Percentiles rank a stretch among this genome's conserved stretches.
phyloP scores from a whole-genome alignment of 2,888 invertebrate genomes.

The Rotaria magnacalcarata region DNA sequence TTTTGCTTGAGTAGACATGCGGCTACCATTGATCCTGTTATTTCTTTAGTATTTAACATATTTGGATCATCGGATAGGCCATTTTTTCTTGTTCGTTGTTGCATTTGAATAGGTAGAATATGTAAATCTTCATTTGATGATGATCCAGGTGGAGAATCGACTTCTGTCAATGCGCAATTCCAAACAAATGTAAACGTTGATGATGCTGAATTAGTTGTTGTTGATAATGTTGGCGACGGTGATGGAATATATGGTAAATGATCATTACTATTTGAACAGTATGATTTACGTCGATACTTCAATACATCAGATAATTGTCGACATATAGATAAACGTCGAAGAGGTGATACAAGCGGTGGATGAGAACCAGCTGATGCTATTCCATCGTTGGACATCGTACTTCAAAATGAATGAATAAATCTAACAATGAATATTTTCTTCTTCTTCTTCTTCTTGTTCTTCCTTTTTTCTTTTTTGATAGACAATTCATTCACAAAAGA shows the following conservation, averaged over 20 bases:
- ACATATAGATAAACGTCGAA: slow-evolving; percentile 28
- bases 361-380: slow-evolving; percentile 22
- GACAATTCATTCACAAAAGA: slow-evolving; percentile 26
- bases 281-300: slow-evolving; percentile 34
- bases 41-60: background rate
- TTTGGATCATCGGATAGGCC: slow-evolving; percentile 6
- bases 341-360: background rate
- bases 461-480: background rate
- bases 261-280: slow-evolving; percentile 5
- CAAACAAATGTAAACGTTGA: slow-evolving; percentile 33
- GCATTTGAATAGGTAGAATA: background rate
- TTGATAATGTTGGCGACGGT: slow-evolving; percentile 1
- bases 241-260: slow-evolving; percentile 18
- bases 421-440: background rate
- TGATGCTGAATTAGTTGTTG: slow-evolving; percentile 18
- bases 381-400: slow-evolving; percentile 11
- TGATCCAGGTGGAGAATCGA: slow-evolving; percentile 4
- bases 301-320: slow-evolving; percentile 24
- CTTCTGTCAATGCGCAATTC: slow-evolving; percentile 18
- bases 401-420: background rate
- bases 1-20: slow-evolving; percentile 32
- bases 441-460: background rate
- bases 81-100: slow-evolving; percentile 30
- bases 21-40: slow-evolving; percentile 1
- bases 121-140: background rate